phyloP scores from a whole-genome alignment of 2,888 invertebrate species.

The Mesochorus sp. region DNA sequence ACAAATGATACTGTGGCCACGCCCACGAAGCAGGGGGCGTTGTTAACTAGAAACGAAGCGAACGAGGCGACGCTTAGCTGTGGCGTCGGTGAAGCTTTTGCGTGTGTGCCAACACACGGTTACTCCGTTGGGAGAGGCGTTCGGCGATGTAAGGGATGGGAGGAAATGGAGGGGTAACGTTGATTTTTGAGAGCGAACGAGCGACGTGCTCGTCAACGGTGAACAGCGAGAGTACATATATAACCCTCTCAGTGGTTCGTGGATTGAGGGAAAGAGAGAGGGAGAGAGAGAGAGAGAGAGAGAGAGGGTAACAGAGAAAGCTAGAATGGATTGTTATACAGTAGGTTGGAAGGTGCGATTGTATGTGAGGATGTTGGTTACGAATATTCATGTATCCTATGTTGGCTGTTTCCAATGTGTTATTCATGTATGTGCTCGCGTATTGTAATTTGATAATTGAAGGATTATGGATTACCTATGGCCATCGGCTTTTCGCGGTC shows the following conservation, averaged over 20 bases:
- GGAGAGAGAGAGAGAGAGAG: conserved; percentile 14
- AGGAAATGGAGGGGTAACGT: conserved; percentile 63
- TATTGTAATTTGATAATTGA: conserved; percentile 77
- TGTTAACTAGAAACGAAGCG: conserved; percentile 49
- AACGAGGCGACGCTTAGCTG: conserved; percentile 44
- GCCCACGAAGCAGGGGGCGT: conserved; percentile 76
- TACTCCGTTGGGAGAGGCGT: conserved; percentile 50
- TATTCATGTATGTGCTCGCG: conserved; percentile 52
- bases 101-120: conserved; percentile 67
- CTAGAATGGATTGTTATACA: conserved; percentile 39
- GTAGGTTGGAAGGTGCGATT: conserved; percentile 30
- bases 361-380: conserved; percentile 32
- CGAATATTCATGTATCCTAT: conserved; percentile 45
- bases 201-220: conserved; percentile 62
- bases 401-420: conserved; percentile 32
- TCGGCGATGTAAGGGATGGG: conserved; percentile 60
- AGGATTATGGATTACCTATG: conserved; percentile 75
- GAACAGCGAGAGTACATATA: conserved; percentile 48
- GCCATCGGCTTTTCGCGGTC: conserved; percentile 70
- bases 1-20: conserved; percentile 78
- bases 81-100: conserved; percentile 39
- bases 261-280: conserved; percentile 19
- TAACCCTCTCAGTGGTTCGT: conserved; percentile 35
- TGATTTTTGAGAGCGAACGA: conserved; percentile 69
- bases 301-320: conserved; percentile 31